phyloP scores from a whole-genome alignment of 2,113 vertebrate genomes.

The Odocoileus virginianus region DNA sequence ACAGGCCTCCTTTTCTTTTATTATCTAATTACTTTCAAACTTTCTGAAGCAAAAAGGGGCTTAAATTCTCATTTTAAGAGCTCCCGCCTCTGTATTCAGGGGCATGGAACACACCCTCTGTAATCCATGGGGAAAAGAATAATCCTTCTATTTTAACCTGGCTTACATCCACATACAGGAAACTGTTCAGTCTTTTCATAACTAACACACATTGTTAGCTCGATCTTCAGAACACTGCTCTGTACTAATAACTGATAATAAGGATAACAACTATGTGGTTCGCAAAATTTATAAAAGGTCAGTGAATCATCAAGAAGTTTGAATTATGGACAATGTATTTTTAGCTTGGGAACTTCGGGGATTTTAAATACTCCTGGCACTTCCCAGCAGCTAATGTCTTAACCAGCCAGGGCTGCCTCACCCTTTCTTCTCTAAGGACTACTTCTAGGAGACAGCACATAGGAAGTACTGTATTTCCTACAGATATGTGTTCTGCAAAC shows the following conservation, averaged over 20 bases:
- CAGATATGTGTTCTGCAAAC: not conserved
- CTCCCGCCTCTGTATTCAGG: not conserved
- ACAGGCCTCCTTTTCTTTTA: not conserved
- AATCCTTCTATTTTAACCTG: slow-evolving; percentile 22
- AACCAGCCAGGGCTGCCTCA: not conserved
- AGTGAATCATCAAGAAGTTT: not conserved
- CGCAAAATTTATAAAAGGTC: not conserved
- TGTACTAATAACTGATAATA: not conserved
- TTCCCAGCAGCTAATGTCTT: not conserved
- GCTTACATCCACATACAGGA: not conserved
- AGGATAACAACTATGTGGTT: not conserved
- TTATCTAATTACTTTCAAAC: slow-evolving; percentile 17
- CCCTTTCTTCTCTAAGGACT: not conserved
- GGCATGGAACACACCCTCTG: not conserved
- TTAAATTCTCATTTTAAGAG: slow-evolving; percentile 24
- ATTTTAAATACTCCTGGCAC: not conserved
- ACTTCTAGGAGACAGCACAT: not conserved
- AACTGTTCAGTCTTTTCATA: not conserved
- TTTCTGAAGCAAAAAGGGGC: not conserved
- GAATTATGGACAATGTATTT: not conserved
- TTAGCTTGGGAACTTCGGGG: not conserved
- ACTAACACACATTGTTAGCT: not conserved
- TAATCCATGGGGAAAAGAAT: not conserved
- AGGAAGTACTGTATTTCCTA: not conserved
- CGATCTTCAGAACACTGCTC: not conserved